Conservation (phyloP, 2,888 invertebrate species). For the Thumatha senex region DNA sequence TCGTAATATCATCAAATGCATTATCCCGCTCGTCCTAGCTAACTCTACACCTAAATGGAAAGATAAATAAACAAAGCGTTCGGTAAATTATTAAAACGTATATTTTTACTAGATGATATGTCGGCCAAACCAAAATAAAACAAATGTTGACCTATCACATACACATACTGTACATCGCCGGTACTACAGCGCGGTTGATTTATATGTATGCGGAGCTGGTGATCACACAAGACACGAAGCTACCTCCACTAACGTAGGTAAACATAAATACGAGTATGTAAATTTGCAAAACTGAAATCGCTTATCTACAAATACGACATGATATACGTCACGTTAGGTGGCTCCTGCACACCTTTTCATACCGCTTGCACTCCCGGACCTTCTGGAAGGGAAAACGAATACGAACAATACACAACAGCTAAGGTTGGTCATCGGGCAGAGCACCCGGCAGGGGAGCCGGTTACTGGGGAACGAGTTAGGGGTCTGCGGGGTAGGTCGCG, state of each 20-base stretch:
- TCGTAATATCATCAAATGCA: conserved; percentile 5
- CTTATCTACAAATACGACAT: conserved; percentile 36
- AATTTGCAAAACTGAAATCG: conserved; percentile 22
- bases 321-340: conserved; percentile 34
- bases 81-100: conserved; percentile 9
- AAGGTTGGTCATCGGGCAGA: not conserved
- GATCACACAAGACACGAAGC: conserved; percentile 26
- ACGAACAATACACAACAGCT: conserved; percentile 19
- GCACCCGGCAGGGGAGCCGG: not conserved
- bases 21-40: conserved; percentile 7
- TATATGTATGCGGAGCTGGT: conserved; percentile 24
- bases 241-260: conserved; percentile 14
- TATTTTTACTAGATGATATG: conserved; percentile 12
- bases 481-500: conserved; percentile 2
- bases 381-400: conserved; percentile 27
- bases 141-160: conserved; percentile 13
- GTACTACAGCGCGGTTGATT: conserved; percentile 11
- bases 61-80: conserved; percentile 34
- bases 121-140: conserved; percentile 13
- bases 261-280: not conserved
- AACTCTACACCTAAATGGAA: conserved; percentile 21
- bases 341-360: conserved; percentile 36
- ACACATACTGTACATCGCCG: conserved; percentile 4
- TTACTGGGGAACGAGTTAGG: not conserved
- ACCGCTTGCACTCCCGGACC: conserved; percentile 25